A percentile compares a stretch with the other conserved stretches of the same genome.
Evolutionary conservation across 1,140 invertebrate species (phyloP).

Genomic region (Holotrichia oblita): DNA sequence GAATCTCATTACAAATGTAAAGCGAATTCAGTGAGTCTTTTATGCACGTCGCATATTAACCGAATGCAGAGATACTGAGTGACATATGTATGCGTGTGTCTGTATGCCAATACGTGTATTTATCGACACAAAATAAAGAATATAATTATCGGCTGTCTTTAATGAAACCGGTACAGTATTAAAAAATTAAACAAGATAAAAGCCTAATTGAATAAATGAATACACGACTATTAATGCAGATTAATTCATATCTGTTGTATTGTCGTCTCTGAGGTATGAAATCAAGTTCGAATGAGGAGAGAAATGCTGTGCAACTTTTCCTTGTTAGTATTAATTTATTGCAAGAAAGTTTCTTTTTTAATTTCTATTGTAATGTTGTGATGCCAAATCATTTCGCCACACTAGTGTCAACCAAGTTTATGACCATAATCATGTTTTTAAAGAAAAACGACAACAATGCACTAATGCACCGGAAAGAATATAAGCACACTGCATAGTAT

Average conservation of each 20-base stretch:
- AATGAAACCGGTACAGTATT: neutral
- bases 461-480: too few relatives aligned
- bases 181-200: neutral
- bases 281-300: too few relatives aligned
- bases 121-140: neutral
- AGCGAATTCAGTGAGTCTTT: slow-evolving; percentile 27
- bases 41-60: slow-evolving; percentile 11
- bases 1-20: slow-evolving; percentile 20
- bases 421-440: too few relatives aligned
- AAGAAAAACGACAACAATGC: too few relatives aligned
- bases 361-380: too few relatives aligned
- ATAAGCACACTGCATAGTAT: too few relatives aligned
- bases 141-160: slow-evolving; percentile 7
- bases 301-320: too few relatives aligned
- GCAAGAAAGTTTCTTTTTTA: too few relatives aligned
- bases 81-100: neutral
- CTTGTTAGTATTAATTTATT: too few relatives aligned
- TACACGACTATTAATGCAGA: neutral
- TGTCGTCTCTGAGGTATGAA: too few relatives aligned
- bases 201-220: slow-evolving; percentile 8
- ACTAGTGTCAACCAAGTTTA: too few relatives aligned
- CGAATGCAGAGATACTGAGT: neutral
- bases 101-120: neutral
- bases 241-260: neutral
- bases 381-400: too few relatives aligned